Conservation (phyloP, 2,797 vertebrate species). For the Decapterus maruadsi region DNA sequence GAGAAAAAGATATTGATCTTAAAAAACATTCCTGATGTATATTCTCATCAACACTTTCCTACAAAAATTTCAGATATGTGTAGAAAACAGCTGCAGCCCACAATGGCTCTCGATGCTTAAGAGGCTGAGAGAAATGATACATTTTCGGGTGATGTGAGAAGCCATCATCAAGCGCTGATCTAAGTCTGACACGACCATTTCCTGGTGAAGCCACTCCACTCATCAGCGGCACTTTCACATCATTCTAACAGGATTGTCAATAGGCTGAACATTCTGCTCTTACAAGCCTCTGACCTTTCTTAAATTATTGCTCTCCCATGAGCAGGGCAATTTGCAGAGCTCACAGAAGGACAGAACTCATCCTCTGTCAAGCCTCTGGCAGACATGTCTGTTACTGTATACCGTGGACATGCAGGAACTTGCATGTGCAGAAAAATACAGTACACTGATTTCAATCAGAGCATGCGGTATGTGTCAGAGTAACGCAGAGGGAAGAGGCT, state of each 20-base stretch:
- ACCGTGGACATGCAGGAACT: conserved; percentile 1
- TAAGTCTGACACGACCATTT: conserved; percentile 44
- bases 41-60: conserved; percentile 17
- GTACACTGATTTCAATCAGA: conserved; percentile 28
- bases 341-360: conserved; percentile 36
- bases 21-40: conserved; percentile 39
- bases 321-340: conserved; percentile 52
- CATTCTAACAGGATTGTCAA: conserved; percentile 65
- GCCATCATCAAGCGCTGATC: conserved; percentile 37
- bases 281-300: conserved; percentile 58
- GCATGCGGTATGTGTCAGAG: conserved; percentile 15
- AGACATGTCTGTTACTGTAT: conserved; percentile 1
- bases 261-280: conserved; percentile 41
- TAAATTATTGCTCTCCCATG: conserved; percentile 64
- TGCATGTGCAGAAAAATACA: conserved; percentile 2
- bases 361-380: conserved; percentile 28
- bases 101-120: conserved; percentile 34
- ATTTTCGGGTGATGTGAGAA: conserved; percentile 29
- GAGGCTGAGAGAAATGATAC: conserved; percentile 31
- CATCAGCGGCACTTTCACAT: conserved; percentile 51
- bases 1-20: conserved; percentile 34
- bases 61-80: conserved; percentile 37
- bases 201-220: conserved; percentile 31
- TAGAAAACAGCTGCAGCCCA: conserved; percentile 42
- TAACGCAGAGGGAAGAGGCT: conserved; percentile 15